phyloP scores from a whole-genome alignment of 2,113 vertebrate species.

The Anthoscopus minutus region DNA sequence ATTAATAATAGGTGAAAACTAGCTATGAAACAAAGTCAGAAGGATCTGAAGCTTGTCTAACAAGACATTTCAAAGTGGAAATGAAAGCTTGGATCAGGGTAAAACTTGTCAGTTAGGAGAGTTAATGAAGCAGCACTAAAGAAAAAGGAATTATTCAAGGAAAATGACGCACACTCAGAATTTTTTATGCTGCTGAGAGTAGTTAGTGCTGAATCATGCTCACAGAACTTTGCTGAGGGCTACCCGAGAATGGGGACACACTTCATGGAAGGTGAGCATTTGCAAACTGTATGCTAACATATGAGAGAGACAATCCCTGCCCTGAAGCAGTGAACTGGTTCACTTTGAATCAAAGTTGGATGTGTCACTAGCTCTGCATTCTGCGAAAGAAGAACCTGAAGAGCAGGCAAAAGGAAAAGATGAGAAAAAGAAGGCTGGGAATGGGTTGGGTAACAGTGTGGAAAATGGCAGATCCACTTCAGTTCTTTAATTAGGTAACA shows the following conservation, averaged over 20 bases:
- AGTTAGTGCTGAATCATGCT: constrained; percentile 29
- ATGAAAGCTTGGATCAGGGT: constrained; percentile 50
- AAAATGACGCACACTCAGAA: constrained; percentile 25
- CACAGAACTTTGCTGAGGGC: background rate
- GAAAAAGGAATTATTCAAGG: constrained; percentile 62
- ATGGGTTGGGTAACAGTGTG: background rate
- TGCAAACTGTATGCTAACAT: background rate
- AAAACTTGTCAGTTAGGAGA: constrained; percentile 60
- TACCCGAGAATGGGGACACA: background rate
- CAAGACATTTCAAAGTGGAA: constrained; percentile 65
- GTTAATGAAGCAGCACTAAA: constrained; percentile 47
- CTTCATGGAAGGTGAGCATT: background rate
- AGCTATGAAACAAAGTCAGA: background rate
- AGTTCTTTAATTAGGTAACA: background rate
- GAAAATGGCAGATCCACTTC: background rate
- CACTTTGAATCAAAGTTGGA: background rate
- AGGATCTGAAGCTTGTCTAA: constrained; percentile 62
- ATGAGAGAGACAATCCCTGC: background rate
- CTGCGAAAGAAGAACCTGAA: background rate
- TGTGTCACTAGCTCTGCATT: background rate
- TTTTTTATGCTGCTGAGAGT: constrained; percentile 33
- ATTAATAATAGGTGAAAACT: constrained; percentile 27
- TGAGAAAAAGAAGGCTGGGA: background rate
- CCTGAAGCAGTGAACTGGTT: background rate
- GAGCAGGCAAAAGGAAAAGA: background rate